Base-by-base conservation (phyloP, 2,888 invertebrate species). In the Pterostichus madidus region DNA sequence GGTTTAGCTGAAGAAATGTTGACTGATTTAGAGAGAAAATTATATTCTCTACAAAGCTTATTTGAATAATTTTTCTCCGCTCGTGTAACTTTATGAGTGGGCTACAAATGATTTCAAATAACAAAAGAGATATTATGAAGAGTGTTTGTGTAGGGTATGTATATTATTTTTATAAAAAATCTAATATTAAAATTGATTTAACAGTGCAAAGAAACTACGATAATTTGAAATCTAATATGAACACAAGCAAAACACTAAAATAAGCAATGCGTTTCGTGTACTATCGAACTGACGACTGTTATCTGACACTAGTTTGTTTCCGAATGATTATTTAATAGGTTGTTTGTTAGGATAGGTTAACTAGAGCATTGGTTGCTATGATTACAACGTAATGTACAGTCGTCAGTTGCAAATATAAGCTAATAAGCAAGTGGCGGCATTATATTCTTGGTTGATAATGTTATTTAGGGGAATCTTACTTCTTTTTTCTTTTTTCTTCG, bases 401-500 rank as follows among this genome's bases (percentile, higher is more conserved):
- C 77, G 83, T 83, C 83, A 83, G 83, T 83, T 53, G 39, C n/a
- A 32, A 15, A 59, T 85, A 85, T 84, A 85, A 87, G 87, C 89
- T 88, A 89, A 88, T 87, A 89, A 89, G 89, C 89, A 87, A 87
- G 88, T 88, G 87, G 87, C 86, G 32, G 80, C 80, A 77, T 80
- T 56, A 64, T 83, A 80, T 78, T 80, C 31, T 80, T 61, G 73
- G 78, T 84, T 78, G 83, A 83, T 83, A 84, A 81, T 84, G 71
- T 87, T 87, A 85, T 86, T 88, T 87, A 88, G 87, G 52, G 75
- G 93, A 93, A 92, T 95, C 97, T 97, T 97, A 97, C 97, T 96
- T 97, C 96, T 96, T 97, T 97, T 96, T 96, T 96, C 95, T 96
- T 96, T 96, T 96, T 97, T 96, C 96, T 96, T 95, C 96, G 96